These are phyloP conservation scores for Lasius fuliginosus DNA, from an alignment of 2,888 invertebrate species.

Conservation along the genomic window DNA sequence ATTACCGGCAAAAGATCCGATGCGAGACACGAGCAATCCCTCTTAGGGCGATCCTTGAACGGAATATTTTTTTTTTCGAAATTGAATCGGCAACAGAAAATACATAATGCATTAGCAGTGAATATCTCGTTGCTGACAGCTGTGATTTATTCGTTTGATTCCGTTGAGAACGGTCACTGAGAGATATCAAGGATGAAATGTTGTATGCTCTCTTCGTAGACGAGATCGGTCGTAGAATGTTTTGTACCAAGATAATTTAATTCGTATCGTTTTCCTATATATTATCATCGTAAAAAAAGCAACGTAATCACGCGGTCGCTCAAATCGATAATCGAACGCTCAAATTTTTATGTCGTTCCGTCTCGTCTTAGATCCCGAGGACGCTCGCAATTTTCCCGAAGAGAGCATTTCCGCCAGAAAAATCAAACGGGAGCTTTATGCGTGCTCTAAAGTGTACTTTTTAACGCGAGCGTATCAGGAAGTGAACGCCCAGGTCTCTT, in stretches of 20 bases:
- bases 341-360: not conserved
- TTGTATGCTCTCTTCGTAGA: not conserved
- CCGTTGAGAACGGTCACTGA: slow-evolving; percentile 27
- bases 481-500: slow-evolving; percentile 59
- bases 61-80: slow-evolving; percentile 69
- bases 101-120: slow-evolving; percentile 70
- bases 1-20: slow-evolving; percentile 53
- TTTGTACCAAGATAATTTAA: slow-evolving; percentile 17
- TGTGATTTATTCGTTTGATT: slow-evolving; percentile 57
- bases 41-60: slow-evolving; percentile 44
- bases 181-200: slow-evolving; percentile 34
- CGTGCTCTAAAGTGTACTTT: slow-evolving; percentile 60
- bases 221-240: not conserved
- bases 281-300: slow-evolving; percentile 15
- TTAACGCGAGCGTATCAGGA: slow-evolving; percentile 62
- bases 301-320: not conserved
- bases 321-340: slow-evolving; percentile 8
- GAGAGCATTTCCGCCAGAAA: slow-evolving; percentile 43
- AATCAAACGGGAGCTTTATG: slow-evolving; percentile 53
- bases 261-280: not conserved
- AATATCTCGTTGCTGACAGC: slow-evolving; percentile 61
- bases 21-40: slow-evolving; percentile 53
- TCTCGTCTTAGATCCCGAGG: not conserved
- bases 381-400: slow-evolving; percentile 44
- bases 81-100: slow-evolving; percentile 63